Base-by-base conservation (phyloP, 2,797 vertebrate species). In the Microctenopoma stevenorrisi region DNA sequence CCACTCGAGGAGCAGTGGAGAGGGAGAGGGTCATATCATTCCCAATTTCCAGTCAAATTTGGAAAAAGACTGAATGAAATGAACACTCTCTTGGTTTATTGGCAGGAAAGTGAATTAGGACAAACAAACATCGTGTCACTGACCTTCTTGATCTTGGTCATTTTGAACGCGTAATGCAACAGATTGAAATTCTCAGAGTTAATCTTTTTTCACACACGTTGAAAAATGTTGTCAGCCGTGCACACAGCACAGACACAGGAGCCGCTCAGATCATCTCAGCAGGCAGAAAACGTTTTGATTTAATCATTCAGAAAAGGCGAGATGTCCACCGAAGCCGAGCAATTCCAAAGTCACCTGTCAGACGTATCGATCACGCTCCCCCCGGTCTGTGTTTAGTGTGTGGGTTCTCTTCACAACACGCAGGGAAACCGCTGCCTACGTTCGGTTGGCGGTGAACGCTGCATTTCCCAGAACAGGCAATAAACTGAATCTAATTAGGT, bases 331-430 rank as follows among this genome's bases (percentile, higher is more conserved):
- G 15, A 6, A 37, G 37, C 9, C 15, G 28, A 64, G 52, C 18
- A 69, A 71, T 50, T 12, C 28, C 38, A 15, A 28, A 9, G 55
- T 14, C 54, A 58, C 60, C 56, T 51, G 13, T 18, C 40, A 70
- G 68, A 73, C 40, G 2, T 55, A 75, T 61, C 14, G 58, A 75
- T 77, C 62, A 4, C 50, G 57, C 57, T 28, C 10, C 33, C 44
- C 48, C 26, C 13, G 2, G 2, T 42, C 5, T 48, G 53, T 49
- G 55, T 75, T 42, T 18, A 25, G 33, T 70, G 1, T 58, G 3
- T 37, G 12, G 56, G 22, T 40, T 4, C 12, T 38, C 15, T 37
- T 14, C 22, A 48, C 15, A 7, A n/a, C 14, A 22, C 15, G 44
- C 16, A 53, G 44, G 47, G 3, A 25, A 30, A 26, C 2, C 14